Base-by-base conservation (phyloP, 2,113 vertebrate species). In the Xiphophorus couchianus region DNA sequence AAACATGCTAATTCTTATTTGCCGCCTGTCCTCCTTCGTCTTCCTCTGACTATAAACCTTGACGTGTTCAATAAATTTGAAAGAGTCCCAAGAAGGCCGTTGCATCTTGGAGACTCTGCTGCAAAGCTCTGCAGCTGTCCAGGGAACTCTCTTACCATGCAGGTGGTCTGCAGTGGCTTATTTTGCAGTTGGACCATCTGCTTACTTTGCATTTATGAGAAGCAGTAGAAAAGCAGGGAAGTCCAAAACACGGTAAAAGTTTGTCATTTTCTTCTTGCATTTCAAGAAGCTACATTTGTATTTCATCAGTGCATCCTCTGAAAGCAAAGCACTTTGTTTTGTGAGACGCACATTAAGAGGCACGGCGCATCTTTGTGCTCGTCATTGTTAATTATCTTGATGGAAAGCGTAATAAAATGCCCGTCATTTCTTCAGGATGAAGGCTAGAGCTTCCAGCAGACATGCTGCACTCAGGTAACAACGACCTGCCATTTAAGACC, bases 301-400 rank as follows among this genome's bases (percentile, higher is more conserved):
- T 86, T 89, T 76, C 81, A 87, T 89, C 85, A 86, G 72, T 75
- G 27, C 51, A 61, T 5, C 70, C 37, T 74, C 51, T 29, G 64
- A 68, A 82, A 78, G 71, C 37, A 76, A 66, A 71, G 58, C 69
- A 48, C 69, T 74, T 73, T 73, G 33, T 78, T 77, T 69, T 68
- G 77, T 69, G 74, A 83, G 81, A 81, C 75, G 42, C 61, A 80
- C 74, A 37, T 66, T 51, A 76, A 72, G 61, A 79, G 72, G 77
- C 73, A 12, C 31, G 62, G 70, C 19, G 42, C 62, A 48, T 69
- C 71, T 54, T 25, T 4, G 42, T 1, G 67, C 77, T 77, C 33
- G 28, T 75, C 80, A 17, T 1, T 51, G 64, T 76, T 83, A 73
- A 86, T 86, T 82, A 76, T 71, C 37, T 39, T 42, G 80, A 85